Evolutionary conservation across 2,888 invertebrate genomes (phyloP), one percentile per base, ranked within the genome.

Genomic region (Eupithecia pulchellata): DNA sequence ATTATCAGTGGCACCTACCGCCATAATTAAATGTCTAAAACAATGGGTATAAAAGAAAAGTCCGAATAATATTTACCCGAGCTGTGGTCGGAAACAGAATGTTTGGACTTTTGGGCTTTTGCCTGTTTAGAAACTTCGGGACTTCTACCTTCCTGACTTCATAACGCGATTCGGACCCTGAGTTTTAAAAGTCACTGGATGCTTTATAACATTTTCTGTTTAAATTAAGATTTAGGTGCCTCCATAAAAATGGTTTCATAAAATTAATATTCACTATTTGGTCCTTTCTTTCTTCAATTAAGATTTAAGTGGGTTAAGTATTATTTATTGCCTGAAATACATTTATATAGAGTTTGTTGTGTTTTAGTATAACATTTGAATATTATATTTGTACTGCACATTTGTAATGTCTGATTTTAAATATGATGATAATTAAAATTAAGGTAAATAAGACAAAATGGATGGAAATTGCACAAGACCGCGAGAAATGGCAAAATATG

Each of bases 131-230:
- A 81, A 88, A 89, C 85, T 89, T 91, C 85, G 79, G 84, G 86
- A 88, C 83, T 84, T 86, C 86, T 90, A 88, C 90, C 91, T 92
- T 91, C 91, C 91, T 89, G 91, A 89, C 90, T 91, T 88, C 78
- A 83, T 86, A 86, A 88, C 89, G 86, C 87, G 86, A 88, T 89
- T 86, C 86, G 86, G 89, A 87, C 86, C 84, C 81, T 84, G 86
- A 82, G 83, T 86, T 86, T 83, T 36, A 20, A 34, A 86, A 91
- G 89, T 90, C 90, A 83, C 77, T 83, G 86, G 87, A 2, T 25
- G 52, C 4, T 25, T 13, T 52, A 25, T 13, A 52, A 52, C 11
- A 25, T 52, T 25, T 20, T 42, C 11, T 47, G 20, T 47, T 47
- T 3, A 47, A 47, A 47, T 47, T 25, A 52, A 13, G 25, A 52